Evolutionary conservation across 2,888 invertebrate species (phyloP), one percentile per base, ranked within the genome.

Genomic region (Andricus quercusramuli): DNA sequence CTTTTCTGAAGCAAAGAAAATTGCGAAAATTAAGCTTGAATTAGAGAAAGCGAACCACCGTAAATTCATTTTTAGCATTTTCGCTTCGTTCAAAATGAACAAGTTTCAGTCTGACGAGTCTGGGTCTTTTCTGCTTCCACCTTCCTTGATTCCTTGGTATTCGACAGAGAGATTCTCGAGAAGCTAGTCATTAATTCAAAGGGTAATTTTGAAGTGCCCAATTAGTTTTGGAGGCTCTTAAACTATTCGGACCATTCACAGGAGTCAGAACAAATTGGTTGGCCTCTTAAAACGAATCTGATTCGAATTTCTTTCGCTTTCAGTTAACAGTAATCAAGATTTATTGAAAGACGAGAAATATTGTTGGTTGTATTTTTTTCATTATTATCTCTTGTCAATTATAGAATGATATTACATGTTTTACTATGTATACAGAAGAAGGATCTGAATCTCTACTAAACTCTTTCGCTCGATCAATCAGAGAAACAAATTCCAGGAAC

Each of bases 221-320:
- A 83, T 83, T 82, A 83, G 79, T 80, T 78, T 81, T 79, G 82
- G 29, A 32, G 56, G 56, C 74, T 56, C 37, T 74, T 74, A n/a
- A 56, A 32, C 74, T 32, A 56, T 56, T 56, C 37, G 20, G 9
- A 70, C 4, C 51, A 68, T 70, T 70, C 70, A 56, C 29, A 20
- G n/a, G 56, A 74, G 56, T 17, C n/a, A 3, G 56, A n/a, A 29
- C 74, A 74, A 74, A 74, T 56, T 56, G 56, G 56, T 37, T 56
- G 56, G 56, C n/a, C 74, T 56, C 32, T 15, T 8, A 56, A 56
- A 32, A 70, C 47, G n/a, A 74, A 56, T 74, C 56, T 13, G 20
- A 56, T 74, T 74, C 56, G 37, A 51, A 51, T 32, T 74, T 17
- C 13, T n/a, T 5, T 74, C 29, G 6, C 20, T 74, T 51, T 29